Base-by-base conservation (phyloP, 2,888 invertebrate genomes). In the Cerastis leucographa region DNA sequence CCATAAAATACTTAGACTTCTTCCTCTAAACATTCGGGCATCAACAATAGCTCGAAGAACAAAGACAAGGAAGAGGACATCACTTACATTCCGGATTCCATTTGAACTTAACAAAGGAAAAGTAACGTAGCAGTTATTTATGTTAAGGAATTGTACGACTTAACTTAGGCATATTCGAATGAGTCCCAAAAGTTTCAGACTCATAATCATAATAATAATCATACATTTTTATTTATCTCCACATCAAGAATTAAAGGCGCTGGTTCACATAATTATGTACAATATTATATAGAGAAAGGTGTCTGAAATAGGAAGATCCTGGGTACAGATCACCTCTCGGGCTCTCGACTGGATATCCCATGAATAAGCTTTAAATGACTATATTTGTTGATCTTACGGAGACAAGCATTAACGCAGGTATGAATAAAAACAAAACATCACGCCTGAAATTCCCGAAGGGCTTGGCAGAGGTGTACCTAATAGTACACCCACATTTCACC, bases 11-110 rank as follows among this genome's bases (percentile, higher is more conserved):
- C 42, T 68, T 29, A 5, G 35, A 29, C 61, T 42, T 71, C 56
- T 42, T 68, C 6, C 19, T 80, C 22, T 44, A 40, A 67, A 71
- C 71, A 76, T 71, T 66, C 61, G 54, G 54, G 42, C 71, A 51
- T 71, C 59, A 54, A 85, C 76, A 80, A 72, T 61, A 80, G 68
- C 17, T 25, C 35, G 12, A 42, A 59, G 56, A 75, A 78, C 67
- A 81, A 84, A 74, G 72, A 59, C 64, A 51, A 69, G 59, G 69
- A 81, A 84, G 69, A 44, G 66, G 29, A 59, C 77, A 76, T 29
- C 68, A 67, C 25, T 70, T 56, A 59, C 14, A 66, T 78, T 71
- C 44, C n/a, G 40, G 42, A 78, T 71, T 62, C 22, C 35, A 46
- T 61, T 66, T 49, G 29, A 61, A 66, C 1, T 62, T 42, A 66